These are phyloP conservation scores for Hippoglossus stenolepis DNA, from an alignment of 2,113 vertebrate species.

Conservation along the genomic window DNA sequence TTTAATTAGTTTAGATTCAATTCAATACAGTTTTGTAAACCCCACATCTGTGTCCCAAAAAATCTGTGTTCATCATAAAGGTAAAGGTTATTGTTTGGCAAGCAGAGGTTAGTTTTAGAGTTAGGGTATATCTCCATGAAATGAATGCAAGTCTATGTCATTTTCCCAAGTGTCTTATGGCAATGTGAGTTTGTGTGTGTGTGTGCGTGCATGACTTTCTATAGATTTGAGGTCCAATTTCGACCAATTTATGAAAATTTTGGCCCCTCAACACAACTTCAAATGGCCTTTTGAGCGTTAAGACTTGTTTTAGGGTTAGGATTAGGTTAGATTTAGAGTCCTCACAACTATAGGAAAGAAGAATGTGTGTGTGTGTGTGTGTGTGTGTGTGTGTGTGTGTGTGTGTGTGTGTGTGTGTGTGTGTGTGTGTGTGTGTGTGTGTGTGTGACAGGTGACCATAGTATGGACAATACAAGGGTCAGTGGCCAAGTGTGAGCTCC, in stretches of 20 bases:
- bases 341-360: too few relatives aligned
- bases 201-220: conserved; percentile 4
- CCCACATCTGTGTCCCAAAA: too few relatives aligned
- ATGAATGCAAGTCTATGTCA: neutral
- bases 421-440: conserved; percentile 26
- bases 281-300: too few relatives aligned
- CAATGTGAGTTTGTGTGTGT: conserved; percentile 1
- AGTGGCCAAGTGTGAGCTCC: conserved; percentile 81
- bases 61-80: neutral
- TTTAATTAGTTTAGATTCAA: too few relatives aligned
- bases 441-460: conserved; percentile 86
- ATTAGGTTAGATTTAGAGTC: too few relatives aligned
- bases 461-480: conserved; percentile 86
- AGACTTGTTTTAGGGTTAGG: too few relatives aligned
- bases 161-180: neutral
- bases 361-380: conserved; percentile 13
- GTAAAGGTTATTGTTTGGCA: neutral
- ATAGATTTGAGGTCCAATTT: too few relatives aligned
- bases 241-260: too few relatives aligned
- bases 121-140: neutral
- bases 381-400: conserved; percentile 24
- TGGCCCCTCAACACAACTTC: too few relatives aligned
- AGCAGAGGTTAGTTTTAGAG: neutral
- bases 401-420: conserved; percentile 23
- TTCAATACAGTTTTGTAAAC: too few relatives aligned